Conservation (phyloP, 2,797 vertebrate species). For the Argya squamiceps region DNA sequence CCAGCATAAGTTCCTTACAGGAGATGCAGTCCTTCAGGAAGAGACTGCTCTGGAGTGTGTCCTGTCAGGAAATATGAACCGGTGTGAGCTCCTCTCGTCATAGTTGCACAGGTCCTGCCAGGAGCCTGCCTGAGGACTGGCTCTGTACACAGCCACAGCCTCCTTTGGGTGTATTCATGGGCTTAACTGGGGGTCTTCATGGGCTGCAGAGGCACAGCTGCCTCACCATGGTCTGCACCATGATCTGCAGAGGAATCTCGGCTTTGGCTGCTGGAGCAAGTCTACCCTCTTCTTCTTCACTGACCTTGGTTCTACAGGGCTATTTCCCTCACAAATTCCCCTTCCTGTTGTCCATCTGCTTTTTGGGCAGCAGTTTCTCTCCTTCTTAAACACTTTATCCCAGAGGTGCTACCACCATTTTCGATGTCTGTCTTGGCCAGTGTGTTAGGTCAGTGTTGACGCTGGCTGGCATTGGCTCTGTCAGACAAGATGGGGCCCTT, state of each 20-base stretch:
- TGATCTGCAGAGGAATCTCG: background rate
- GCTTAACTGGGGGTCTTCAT: accelerated
- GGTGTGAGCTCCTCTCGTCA: background rate
- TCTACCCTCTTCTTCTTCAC: background rate
- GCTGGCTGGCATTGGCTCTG: accelerated
- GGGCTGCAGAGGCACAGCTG: background rate
- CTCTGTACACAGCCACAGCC: background rate
- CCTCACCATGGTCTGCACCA: background rate
- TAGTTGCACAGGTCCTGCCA: background rate
- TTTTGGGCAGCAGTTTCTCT: background rate
- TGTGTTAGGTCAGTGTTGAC: accelerated
- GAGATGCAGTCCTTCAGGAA: background rate
- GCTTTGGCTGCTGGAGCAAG: accelerated
- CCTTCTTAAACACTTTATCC: background rate
- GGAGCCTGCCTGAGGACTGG: background rate
- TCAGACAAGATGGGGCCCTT: accelerated
- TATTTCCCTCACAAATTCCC: background rate
- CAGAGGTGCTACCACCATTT: accelerated
- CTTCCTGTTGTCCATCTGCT: background rate
- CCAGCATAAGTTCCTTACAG: accelerated
- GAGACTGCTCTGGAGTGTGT: accelerated
- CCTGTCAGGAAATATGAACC: too few relatives aligned
- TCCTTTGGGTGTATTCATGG: background rate
- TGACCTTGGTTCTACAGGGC: background rate
- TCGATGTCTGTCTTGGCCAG: background rate